Base-by-base conservation (phyloP, 2,888 invertebrate species). In the Hetaerina titia region DNA sequence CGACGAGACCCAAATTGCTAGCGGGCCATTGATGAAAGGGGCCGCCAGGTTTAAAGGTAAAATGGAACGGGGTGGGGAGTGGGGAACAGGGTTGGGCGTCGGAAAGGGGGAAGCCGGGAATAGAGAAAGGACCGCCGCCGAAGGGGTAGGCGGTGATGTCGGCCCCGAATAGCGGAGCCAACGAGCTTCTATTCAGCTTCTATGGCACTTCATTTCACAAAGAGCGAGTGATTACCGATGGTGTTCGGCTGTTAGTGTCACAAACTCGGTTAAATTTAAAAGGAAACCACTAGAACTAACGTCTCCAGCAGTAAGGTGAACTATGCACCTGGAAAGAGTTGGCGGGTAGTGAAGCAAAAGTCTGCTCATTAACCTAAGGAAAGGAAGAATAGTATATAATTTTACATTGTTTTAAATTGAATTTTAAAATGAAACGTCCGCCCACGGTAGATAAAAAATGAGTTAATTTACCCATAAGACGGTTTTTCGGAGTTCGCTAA, bases 1-100 rank as follows among this genome's bases (percentile, higher is more conserved):
- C 81, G 81, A 31, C 81, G 81, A 31, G 81, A 31, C 31, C 81
- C 81, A 81, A 81, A 81, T 81, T 81, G 81, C 81, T 81, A 22
- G 81, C 81, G 81, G 81, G 81, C 81, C 81, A 31, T 31, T 81
- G 81, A 81, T 81, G 81, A 81, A 81, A 81, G 81, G 81, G 25
- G 13, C 81, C 81, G 81, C 60, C 31, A 11, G 31, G 25, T 31
- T 25, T 8, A 9, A n/a, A 4, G 9, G 31, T 19, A 8, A 19
- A 17, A 81, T 31, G 31, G 31, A 1, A 31, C 17, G 15, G 69
- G 69, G 31, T 31, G 13, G 45, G 45, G 45, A 45, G 45, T 45
- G 81, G 81, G 8, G 17, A 17, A 60, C 5, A 4, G 13, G 81
- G 22, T 0, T 11, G 81, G 81, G 81, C 15, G 13, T 81, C 9